A percentile compares a stretch with the other conserved stretches of the same genome.
Conservation (phyloP, 1,140 invertebrate genomes). For the Portunus trituberculatus region DNA sequence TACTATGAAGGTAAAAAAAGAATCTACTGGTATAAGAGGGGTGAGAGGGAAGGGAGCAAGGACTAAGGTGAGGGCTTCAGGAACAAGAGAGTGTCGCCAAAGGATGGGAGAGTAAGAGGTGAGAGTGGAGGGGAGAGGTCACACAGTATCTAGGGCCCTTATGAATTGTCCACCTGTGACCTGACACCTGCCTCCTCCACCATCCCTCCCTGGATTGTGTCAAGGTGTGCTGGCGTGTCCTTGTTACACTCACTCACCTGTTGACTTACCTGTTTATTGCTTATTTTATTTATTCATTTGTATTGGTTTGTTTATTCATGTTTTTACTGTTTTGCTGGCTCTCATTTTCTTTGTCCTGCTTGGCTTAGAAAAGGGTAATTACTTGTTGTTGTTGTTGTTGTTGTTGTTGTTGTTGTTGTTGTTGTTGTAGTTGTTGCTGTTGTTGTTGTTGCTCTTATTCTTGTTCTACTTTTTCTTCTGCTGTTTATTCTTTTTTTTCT, state of each 20-base stretch:
- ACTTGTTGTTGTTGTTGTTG: not conserved
- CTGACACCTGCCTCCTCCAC: too few species aligned
- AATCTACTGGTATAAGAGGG: not conserved
- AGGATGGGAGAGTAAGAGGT: too few species aligned
- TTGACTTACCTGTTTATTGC: not conserved
- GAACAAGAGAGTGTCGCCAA: not conserved
- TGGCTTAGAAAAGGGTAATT: not conserved
- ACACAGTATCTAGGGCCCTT: too few species aligned
- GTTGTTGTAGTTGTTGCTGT: not conserved
- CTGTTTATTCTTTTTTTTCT: not conserved
- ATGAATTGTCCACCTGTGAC: too few species aligned
- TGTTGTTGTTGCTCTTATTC: not conserved
- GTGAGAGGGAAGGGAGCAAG: not conserved
- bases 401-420: not conserved
- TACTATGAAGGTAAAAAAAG: not conserved
- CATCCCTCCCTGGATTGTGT: too few species aligned
- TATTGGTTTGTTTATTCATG: not conserved
- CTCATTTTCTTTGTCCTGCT: not conserved
- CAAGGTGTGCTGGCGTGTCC: not conserved
- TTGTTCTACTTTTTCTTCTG: not conserved
- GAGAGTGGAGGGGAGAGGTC: too few species aligned
- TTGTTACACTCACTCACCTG: not conserved
- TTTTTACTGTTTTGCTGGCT: not conserved
- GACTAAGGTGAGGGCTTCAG: not conserved
- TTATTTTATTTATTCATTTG: not conserved